Evolutionary conservation across 2,888 invertebrate genomes (phyloP), one percentile per base, ranked within the genome.

Genomic region (Metopia argyrocephala): DNA sequence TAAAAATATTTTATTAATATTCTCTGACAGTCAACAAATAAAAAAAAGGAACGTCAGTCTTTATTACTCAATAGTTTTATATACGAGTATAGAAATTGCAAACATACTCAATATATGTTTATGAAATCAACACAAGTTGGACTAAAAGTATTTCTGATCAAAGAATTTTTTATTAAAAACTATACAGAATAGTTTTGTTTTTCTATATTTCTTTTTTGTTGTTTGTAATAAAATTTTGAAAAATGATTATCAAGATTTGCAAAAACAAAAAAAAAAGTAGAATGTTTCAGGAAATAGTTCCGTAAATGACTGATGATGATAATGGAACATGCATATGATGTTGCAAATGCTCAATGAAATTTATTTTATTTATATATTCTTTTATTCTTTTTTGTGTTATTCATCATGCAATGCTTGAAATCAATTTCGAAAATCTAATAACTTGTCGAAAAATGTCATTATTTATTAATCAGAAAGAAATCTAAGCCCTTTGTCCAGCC

Each of bases 361-460:
- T 38, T 38, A 9, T 38, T 3, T 38, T 38, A 38, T 38, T 38
- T 38, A 15, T 38, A 2, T 12, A 12, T 38, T 12, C 15, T 38
- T 15, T 2, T 0, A 3, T 31, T 31, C 12, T 12, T 31, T 12
- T 0, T 31, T 12, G 9, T 38, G 1, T 38, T 38, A 12, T 38
- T 3, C 15, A 12, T 38, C 38, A 38, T 38, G 38, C 3, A 15
- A 38, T 38, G 9, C 38, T 38, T 38, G 15, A 38, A 15, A 9
- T 38, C 2, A 38, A 38, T 38, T 38, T 38, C 1, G 38, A 38
- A 38, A 38, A 38, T 38, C 38, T 23, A 45, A 61, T 28, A 57
- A 57, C 38, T 45, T 45, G 25, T 62, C 9, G 45, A 25, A 62
- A 25, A n/a, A n/a, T 25, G 46, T n/a, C n/a, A 62, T 62, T 62